Base-by-base conservation (phyloP, 1,140 invertebrate genomes). In the Proales similis region DNA sequence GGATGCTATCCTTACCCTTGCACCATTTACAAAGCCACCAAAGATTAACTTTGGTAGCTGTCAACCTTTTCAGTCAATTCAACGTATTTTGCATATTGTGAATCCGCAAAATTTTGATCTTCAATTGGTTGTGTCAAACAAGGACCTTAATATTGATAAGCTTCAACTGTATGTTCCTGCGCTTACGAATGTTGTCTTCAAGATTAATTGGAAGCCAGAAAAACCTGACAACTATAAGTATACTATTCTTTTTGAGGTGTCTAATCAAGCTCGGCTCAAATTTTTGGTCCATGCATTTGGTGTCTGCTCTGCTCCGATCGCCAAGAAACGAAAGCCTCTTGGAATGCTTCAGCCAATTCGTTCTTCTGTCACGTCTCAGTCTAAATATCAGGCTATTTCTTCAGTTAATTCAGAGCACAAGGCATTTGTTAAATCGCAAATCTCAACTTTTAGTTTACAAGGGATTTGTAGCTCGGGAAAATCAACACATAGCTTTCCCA, bases 241-340 rank as follows among this genome's bases (percentile, higher is more conserved):
- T 24, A 26, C 38, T 14, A 57, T 57, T 42, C 9, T 57, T 20
- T 57, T 57, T 26, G 51, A 57, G 14, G 51, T 57, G 1, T 42
- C 36, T 26, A 57, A 57, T 42, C 30, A 36, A 19, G 51, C 51
- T 17, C 27, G 51, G 27, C 29, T 57, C 29, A 57, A 57, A 57
- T 57, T 57, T 26, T 57, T 57, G 24, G 51, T 57, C 1, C 51
- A 57, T 30, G 51, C 51, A 42, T 57, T 57, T 5, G 51, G 51
- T 29, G 19, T 42, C 12, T 57, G 51, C 17, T 42, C 45, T 24
- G 45, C 39, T 17, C 33, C 36, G 7, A 29, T 30, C 17, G 36
- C 39, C 17, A 57, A 42, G 45, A 57, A 57, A 11, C 51, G 51
- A 17, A 57, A 39, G 19, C 51, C 51, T 7, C 27, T 57, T 2